Conservation (phyloP, 2,797 vertebrate genomes). For the Halcyon leucocephala region DNA sequence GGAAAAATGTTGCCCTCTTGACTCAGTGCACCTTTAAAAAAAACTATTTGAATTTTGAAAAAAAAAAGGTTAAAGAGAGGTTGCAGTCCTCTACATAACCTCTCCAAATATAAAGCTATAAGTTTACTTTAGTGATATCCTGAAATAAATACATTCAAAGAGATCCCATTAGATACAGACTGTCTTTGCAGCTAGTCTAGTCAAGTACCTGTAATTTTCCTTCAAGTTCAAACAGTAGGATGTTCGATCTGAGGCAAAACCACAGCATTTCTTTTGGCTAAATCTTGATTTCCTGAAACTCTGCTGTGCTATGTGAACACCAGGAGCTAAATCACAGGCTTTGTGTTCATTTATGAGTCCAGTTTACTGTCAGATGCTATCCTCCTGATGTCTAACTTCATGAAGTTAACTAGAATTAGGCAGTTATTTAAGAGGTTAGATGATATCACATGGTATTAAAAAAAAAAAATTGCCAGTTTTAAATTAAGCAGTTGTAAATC, state of each 20-base stretch:
- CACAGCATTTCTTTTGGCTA: background rate
- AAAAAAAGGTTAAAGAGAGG: background rate
- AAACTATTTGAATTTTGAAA: background rate
- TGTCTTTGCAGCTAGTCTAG: background rate
- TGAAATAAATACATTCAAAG: constrained; percentile 17
- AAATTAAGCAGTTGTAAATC: background rate
- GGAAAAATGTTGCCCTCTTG: background rate
- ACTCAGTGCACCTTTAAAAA: background rate
- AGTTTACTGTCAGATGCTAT: constrained; percentile 31
- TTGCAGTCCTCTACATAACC: background rate
- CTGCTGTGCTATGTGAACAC: background rate
- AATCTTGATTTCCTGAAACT: constrained; percentile 7
- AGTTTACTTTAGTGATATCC: background rate
- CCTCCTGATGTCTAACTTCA: background rate
- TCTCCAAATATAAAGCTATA: background rate
- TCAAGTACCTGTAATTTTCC: background rate
- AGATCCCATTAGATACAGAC: constrained; percentile 10
- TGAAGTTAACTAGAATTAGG: background rate
- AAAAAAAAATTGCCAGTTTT: background rate
- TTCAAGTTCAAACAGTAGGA: constrained; percentile 14
- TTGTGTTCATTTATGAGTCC: background rate
- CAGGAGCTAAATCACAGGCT: background rate
- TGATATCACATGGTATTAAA: background rate
- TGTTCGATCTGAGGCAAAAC: background rate
- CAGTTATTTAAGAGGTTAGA: constrained; percentile 40